A percentile compares a stretch with the other conserved stretches of the same genome.
Conservation (phyloP, 1,140 invertebrate species). For the Centruroides vittatus region DNA sequence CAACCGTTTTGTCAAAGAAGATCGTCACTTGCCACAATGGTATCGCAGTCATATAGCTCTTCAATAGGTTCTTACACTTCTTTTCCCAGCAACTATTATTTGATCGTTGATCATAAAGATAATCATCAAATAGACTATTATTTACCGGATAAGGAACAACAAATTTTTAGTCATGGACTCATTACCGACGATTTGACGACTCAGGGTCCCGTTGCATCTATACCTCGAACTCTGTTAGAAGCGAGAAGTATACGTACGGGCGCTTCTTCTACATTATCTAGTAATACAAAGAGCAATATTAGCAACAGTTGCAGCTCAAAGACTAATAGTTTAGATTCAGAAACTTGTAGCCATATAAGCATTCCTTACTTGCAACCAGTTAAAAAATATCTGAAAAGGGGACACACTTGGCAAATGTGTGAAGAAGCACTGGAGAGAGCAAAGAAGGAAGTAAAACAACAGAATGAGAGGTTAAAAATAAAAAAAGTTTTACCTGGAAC, state of each 20-base stretch:
- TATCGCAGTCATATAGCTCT: slow-evolving; percentile 5
- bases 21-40: background rate
- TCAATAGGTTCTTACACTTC: slow-evolving; percentile 15
- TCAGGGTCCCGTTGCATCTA: slow-evolving; percentile 13
- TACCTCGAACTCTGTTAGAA: slow-evolving; percentile 9
- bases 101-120: slow-evolving; percentile 1
- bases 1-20: background rate
- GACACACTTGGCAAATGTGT: slow-evolving; percentile 13
- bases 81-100: slow-evolving; percentile 14
- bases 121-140: slow-evolving; percentile 9
- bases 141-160: slow-evolving; percentile 11
- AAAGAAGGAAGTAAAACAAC: slow-evolving; percentile 11
- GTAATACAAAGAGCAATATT: background rate
- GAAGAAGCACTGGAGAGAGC: slow-evolving; percentile 15
- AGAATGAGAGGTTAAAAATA: slow-evolving; percentile 6
- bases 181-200: slow-evolving; percentile 17
- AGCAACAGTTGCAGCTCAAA: background rate
- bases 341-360: background rate
- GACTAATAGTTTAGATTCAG: background rate
- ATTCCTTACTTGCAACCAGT: background rate
- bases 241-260: background rate
- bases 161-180: slow-evolving; percentile 7
- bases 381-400: slow-evolving; percentile 1
- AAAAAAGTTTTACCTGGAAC: too few species aligned
- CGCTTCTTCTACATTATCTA: background rate